Evolutionary conservation across 2,888 invertebrate genomes (phyloP), one percentile per base, ranked within the genome.

Genomic region (Aleiodes leptofemur): DNA sequence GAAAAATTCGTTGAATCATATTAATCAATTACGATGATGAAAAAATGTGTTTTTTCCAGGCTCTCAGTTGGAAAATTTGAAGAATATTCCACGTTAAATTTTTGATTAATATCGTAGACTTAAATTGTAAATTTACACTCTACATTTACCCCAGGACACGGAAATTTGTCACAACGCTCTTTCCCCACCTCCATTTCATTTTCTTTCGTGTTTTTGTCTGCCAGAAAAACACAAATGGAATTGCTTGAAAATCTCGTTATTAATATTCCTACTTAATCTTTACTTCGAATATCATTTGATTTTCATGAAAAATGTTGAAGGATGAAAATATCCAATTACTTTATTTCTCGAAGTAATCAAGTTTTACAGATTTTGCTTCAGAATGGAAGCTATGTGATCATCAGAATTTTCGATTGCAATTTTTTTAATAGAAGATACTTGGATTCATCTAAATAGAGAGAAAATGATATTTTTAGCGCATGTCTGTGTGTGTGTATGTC

Each of bases 81-180:
- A 23, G 55, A 55, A 43, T 43, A 55, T 16, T 55, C 29, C 29
- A 9, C 55, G 55, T 23, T 16, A 8, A 29, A 55, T 6, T 11
- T 43, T 34, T 66, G 56, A 55, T 53, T 16, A 8, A 64, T 66
- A 38, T 51, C 23, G 64, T 66, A 34, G 43, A 43, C 13, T 16
- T 66, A 66, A 55, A 43, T 11, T 72, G 9, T 55, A 56, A 16
- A 55, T 66, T 73, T 66, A 55, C 56, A 56, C 48, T 66, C n/a
- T 38, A 34, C 68, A 38, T 73, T 73, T 56, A 64, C 56, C 43
- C 56, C 23, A 53, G 16, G 34, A 53, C 53, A 61, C 56, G 48
- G 6, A 48, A 38, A 73, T 68, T 73, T 73, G 56, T 73, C 73
- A 73, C 29, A 68, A 29, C n/a, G 31, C 34, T 31, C 1, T 55